Base-by-base conservation (phyloP, 2,888 invertebrate species). In the Xanthorhoe spadicearia region DNA sequence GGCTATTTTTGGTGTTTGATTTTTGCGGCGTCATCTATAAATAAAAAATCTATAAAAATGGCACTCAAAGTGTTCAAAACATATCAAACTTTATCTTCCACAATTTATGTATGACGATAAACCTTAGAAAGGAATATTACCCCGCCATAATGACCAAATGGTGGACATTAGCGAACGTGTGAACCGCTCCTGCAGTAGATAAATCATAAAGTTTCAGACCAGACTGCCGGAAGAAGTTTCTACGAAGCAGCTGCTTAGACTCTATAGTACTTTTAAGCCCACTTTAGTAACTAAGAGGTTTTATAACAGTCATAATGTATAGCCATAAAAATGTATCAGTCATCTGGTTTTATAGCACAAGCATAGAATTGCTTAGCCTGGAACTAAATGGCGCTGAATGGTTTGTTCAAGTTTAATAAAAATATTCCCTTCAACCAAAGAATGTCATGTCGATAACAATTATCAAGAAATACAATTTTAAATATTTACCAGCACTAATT, bases 131-230 rank as follows among this genome's bases (percentile, higher is more conserved):
- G 66, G 72, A 75, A 72, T 72, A 83, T 84, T 83, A 83, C 81
- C 79, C 81, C 68, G 73, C 81, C 77, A 77, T 83, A 83, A 74
- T 74, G 74, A 72, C 75, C 82, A 82, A 83, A 82, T 80, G 83
- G 78, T 77, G 75, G 74, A 79, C 71, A 74, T 75, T 75, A 82
- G 79, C 74, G 75, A 74, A 78, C 78, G 83, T 80, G 83, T 79
- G 73, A 75, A 80, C 74, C 74, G 74, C 70, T 76, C 74, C 74
- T 69, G 60, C 70, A 74, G 65, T 74, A 59, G 62, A 78, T 81
- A 80, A 79, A 88, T 88, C 86, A 86, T 78, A 84, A 87, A 87
- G 79, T 87, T 86, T 59, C 77, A 81, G 78, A 79, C 60, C 77
- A 81, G 78, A 79, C 75, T 84, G 77, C 69, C 69, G 74, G 77